phyloP scores from a whole-genome alignment of 2,888 invertebrate genomes.

The Apamea crenata region DNA sequence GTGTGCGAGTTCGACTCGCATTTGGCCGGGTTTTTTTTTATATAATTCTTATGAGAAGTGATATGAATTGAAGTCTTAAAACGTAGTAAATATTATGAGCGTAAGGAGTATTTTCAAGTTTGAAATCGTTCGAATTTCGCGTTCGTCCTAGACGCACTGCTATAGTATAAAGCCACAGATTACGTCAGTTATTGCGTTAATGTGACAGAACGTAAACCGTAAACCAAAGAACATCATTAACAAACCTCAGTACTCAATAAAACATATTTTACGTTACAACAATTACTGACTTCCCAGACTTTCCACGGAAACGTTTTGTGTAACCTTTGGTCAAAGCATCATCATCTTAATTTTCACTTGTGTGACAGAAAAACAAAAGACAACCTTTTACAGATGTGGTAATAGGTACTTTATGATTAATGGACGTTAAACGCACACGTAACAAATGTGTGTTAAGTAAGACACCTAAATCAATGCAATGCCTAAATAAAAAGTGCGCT shows the following conservation, averaged over 20 bases:
- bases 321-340: background rate
- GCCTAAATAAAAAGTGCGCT: background rate
- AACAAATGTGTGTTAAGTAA: background rate
- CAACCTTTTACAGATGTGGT: background rate
- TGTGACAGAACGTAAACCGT: slow-evolving; percentile 12
- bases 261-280: slow-evolving; percentile 1
- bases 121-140: background rate
- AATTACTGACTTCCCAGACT: slow-evolving; percentile 10
- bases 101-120: background rate
- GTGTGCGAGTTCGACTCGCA: too few species aligned
- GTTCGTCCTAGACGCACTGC: background rate
- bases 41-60: too few species aligned
- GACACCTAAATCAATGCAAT: background rate
- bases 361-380: background rate
- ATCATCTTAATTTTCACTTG: slow-evolving; percentile 6
- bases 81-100: too few species aligned
- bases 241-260: slow-evolving; percentile 1
- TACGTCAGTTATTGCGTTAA: background rate
- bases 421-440: background rate
- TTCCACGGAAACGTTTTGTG: slow-evolving; percentile 33
- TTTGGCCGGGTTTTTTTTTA: too few species aligned
- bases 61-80: too few species aligned
- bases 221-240: slow-evolving; percentile 32
- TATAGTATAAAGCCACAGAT: background rate
- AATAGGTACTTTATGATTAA: background rate